Evolutionary conservation across 2,113 vertebrate species (phyloP), one percentile per base, ranked within the genome.

Genomic region (Tyto alba): DNA sequence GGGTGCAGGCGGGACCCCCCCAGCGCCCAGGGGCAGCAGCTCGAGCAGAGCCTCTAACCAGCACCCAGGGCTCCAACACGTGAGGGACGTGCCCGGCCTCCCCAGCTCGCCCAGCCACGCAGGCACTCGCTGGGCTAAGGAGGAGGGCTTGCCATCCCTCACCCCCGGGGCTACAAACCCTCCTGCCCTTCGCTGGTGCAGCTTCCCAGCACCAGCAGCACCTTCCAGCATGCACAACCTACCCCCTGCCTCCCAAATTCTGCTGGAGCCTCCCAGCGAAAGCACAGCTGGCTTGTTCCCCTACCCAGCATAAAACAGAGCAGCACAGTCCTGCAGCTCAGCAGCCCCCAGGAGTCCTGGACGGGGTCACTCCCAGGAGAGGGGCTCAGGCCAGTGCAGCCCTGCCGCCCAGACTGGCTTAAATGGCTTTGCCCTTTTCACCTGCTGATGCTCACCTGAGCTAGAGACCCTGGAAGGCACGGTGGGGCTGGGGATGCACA

Each of bases 171-270:
- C n/a, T n/a, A n/a, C n/a, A 56, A 20, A 30, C n/a, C 50, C 10
- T 14, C n/a, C 50, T 30, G n/a, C 29, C 26, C 66, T 79, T 45
- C 10, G 40, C 40, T 22, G 38, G 12, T 8, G 40, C 23, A 30
- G 38, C 53, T 43, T 43, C 56, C 63, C 75, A n/a, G 55, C 53
- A 20, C 62, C 30, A 8, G 59, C 34, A 34, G n/a, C 47, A 18
- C 25, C 23, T 29, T 19, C 29, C n/a, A 17, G 41, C 14, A 21
- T 36, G 32, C 68, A 7, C 9, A 2, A n/a, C n/a, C n/a, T n/a
- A n/a, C n/a, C 6, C 43, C 10, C 27, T 1, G 23, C 10, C 20
- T 0, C 10, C 20, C 0, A 1, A 32, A 10, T 10, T 13, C 67
- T 48, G n/a, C 23, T 13, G 13, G 23, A 56, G 11, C 40, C 8